Conservation (phyloP, 2,113 vertebrate genomes). For the Todiramphus chloris region DNA sequence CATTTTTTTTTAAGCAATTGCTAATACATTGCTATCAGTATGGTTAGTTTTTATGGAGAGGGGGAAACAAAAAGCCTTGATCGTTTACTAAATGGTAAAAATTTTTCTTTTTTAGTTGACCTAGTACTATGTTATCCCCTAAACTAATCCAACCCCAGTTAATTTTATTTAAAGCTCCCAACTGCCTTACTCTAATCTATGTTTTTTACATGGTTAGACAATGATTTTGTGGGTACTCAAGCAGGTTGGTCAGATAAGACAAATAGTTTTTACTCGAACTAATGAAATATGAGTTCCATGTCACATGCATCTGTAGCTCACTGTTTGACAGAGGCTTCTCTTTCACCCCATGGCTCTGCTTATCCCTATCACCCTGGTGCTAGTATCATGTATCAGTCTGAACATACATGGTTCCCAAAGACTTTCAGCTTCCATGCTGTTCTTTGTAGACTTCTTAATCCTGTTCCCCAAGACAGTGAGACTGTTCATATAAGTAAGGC, state of each 20-base stretch:
- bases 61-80: background rate
- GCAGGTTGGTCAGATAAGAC: background rate
- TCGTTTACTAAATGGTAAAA: background rate
- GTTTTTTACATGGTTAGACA: background rate
- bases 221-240: background rate
- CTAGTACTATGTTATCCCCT: background rate
- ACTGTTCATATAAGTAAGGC: background rate
- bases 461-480: background rate
- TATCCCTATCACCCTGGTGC: background rate
- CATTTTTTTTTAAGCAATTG: background rate
- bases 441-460: background rate
- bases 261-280: background rate
- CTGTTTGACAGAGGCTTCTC: background rate
- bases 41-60: background rate
- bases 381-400: background rate
- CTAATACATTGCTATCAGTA: background rate
- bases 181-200: background rate
- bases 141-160: background rate
- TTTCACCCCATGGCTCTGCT: background rate
- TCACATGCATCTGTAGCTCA: background rate
- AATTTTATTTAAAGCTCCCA: background rate
- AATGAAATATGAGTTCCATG: fast-evolving
- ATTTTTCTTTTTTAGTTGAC: background rate
- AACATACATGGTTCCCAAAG: background rate
- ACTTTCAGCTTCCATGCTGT: background rate